Conservation (phyloP, 2,888 invertebrate species). For the Andrena fulva region DNA sequence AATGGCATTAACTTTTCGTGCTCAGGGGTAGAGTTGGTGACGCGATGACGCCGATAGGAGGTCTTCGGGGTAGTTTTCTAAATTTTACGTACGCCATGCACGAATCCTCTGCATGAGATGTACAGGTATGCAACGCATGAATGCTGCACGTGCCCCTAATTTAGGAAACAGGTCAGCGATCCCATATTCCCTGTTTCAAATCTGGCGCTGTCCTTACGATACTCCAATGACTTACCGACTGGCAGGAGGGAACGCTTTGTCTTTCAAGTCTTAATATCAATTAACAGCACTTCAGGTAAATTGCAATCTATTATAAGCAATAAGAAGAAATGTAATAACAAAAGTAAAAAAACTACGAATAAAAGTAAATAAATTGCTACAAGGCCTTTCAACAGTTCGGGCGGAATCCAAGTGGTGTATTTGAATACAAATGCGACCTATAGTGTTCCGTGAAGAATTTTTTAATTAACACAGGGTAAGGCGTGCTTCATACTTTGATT, state of each 20-base stretch:
- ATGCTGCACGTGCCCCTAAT: slow-evolving; percentile 22
- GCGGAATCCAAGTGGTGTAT: too few relatives aligned
- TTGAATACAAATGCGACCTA: too few relatives aligned
- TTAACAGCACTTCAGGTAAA: too few relatives aligned
- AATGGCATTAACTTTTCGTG: too few relatives aligned
- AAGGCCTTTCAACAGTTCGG: too few relatives aligned
- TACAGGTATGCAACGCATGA: slow-evolving; percentile 9
- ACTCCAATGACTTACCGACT: not conserved
- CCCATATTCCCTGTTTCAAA: not conserved
- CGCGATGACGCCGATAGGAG: not conserved
- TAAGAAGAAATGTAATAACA: too few relatives aligned
- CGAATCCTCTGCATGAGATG: slow-evolving; percentile 10
- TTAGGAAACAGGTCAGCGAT: slow-evolving; percentile 15
- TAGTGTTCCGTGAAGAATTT: not conserved
- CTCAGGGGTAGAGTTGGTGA: not conserved
- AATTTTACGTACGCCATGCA: slow-evolving; percentile 19
- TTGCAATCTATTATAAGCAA: too few relatives aligned
- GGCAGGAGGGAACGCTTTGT: not conserved
- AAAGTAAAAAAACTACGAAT: too few relatives aligned
- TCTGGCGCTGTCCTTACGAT: not conserved
- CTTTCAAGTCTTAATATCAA: not conserved
- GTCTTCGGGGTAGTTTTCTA: slow-evolving; percentile 8
- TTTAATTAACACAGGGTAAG: not conserved
- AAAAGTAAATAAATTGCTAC: too few relatives aligned
- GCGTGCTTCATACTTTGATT: slow-evolving; percentile 18